These are phyloP conservation scores for Salarias fasciatus DNA, from an alignment of 2,797 vertebrate species.

Conservation along the genomic window DNA sequence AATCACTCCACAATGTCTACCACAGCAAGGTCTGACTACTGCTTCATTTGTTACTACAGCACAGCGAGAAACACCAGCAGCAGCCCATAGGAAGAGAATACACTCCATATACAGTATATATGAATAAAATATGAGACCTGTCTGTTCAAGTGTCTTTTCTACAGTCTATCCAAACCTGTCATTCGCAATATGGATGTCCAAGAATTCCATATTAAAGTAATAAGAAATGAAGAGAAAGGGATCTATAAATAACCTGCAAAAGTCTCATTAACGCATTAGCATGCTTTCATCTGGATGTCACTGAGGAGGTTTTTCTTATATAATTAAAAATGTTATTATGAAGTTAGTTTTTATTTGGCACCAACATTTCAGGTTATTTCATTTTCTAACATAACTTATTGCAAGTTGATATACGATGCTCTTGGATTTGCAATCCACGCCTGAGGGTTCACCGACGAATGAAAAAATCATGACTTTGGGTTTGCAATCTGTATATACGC, in stretches of 20 bases:
- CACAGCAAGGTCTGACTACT: conserved; percentile 26
- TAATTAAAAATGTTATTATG: too few species aligned
- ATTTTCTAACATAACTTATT: background rate
- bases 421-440: too few species aligned
- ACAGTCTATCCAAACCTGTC: conserved; percentile 8
- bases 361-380: background rate
- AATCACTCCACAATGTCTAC: conserved; percentile 38
- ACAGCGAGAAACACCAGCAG: conserved; percentile 40
- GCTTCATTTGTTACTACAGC: conserved; percentile 28
- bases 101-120: conserved; percentile 12
- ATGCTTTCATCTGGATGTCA: too few species aligned
- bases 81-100: conserved; percentile 18
- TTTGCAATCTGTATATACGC: too few species aligned
- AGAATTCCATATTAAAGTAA: background rate
- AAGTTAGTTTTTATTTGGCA: background rate
- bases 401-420: too few species aligned
- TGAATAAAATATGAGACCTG: conserved; percentile 7
- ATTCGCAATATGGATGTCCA: conserved; percentile 7
- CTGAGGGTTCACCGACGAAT: too few species aligned
- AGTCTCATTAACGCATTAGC: too few species aligned
- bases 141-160: conserved; percentile 6
- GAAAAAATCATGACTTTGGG: too few species aligned
- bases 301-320: too few species aligned
- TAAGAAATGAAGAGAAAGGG: too few species aligned
- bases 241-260: too few species aligned